phyloP scores from a whole-genome alignment of 2,797 vertebrate species.

The Diplodus sargus region DNA sequence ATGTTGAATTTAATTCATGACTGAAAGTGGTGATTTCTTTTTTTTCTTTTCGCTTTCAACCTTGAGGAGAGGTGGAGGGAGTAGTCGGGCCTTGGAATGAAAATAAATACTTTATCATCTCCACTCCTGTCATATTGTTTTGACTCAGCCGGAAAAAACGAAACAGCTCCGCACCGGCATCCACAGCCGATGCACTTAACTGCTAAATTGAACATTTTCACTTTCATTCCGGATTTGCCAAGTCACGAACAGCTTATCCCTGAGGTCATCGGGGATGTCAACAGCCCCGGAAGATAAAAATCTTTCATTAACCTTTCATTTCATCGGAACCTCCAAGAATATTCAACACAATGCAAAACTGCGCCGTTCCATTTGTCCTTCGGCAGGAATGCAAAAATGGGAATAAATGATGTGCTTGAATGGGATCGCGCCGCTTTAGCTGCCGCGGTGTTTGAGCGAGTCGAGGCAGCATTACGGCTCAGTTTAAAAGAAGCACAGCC shows the following conservation, averaged over 20 bases:
- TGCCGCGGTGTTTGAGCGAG: slow-evolving; percentile 31
- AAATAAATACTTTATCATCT: slow-evolving; percentile 63
- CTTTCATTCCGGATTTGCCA: slow-evolving; percentile 32
- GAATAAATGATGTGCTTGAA: background rate
- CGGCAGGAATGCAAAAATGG: background rate
- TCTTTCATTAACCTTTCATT: slow-evolving; percentile 74
- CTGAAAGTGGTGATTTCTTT: slow-evolving; percentile 12
- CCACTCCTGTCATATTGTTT: slow-evolving; percentile 42
- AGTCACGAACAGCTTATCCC: slow-evolving; percentile 58
- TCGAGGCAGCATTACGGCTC: slow-evolving; percentile 9
- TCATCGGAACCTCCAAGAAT: slow-evolving; percentile 35
- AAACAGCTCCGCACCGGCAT: background rate
- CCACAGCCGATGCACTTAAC: slow-evolving; percentile 31
- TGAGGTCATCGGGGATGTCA: slow-evolving; percentile 67
- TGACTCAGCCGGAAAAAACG: slow-evolving; percentile 35
- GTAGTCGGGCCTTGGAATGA: slow-evolving; percentile 33
- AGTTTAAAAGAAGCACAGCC: slow-evolving; percentile 43
- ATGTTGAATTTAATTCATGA: slow-evolving; percentile 16
- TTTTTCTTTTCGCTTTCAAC: slow-evolving; percentile 22
- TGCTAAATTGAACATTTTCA: slow-evolving; percentile 58
- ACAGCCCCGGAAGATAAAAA: slow-evolving; percentile 61
- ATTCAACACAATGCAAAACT: slow-evolving; percentile 52
- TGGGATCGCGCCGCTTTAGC: background rate
- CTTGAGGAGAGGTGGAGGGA: slow-evolving; percentile 3
- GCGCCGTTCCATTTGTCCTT: background rate